Conservation (phyloP, 2,888 invertebrate species). For the Petrolisthes manimaculis region DNA sequence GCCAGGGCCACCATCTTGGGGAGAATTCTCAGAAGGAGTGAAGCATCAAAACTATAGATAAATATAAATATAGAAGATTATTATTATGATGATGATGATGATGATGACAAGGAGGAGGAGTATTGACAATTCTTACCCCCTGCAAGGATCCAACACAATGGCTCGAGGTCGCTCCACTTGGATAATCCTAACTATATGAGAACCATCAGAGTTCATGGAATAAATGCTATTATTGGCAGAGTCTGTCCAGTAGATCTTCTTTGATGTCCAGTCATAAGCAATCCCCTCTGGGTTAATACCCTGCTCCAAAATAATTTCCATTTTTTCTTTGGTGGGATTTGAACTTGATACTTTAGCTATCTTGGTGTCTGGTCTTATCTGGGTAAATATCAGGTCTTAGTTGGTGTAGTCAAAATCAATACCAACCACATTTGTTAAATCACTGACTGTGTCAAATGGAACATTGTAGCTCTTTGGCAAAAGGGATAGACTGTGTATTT, state of each 20-base stretch:
- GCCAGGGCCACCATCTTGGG: too few relatives aligned
- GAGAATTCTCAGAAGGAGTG: too few relatives aligned
- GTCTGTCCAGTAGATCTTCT: conserved; percentile 98
- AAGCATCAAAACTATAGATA: too few relatives aligned
- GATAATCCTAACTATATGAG: conserved; percentile 90
- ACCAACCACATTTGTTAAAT: conserved; percentile 90
- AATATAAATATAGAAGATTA: too few relatives aligned
- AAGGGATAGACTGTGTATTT: conserved; percentile 90
- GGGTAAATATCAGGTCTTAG: conserved; percentile 89
- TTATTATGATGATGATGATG: too few relatives aligned
- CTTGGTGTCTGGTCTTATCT: conserved; percentile 90
- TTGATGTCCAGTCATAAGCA: conserved; percentile 97
- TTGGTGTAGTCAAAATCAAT: conserved; percentile 94
- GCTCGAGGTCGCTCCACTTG: conserved; percentile 93
- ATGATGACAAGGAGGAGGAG: too few relatives aligned
- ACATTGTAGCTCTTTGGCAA: conserved; percentile 84
- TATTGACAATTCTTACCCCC: conserved; percentile 75
- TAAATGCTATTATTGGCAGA: conserved; percentile 94
- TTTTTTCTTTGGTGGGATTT: conserved; percentile 76
- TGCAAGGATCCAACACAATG: conserved; percentile 96
- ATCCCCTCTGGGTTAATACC: conserved; percentile 94
- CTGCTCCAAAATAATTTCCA: conserved; percentile 78
- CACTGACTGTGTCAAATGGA: conserved; percentile 84
- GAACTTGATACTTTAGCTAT: conserved; percentile 85
- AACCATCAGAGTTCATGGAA: conserved; percentile 91